Evolutionary conservation across 1,140 invertebrate genomes (phyloP), one percentile per base, ranked within the genome.

Genomic region (Drosophila dunni): DNA sequence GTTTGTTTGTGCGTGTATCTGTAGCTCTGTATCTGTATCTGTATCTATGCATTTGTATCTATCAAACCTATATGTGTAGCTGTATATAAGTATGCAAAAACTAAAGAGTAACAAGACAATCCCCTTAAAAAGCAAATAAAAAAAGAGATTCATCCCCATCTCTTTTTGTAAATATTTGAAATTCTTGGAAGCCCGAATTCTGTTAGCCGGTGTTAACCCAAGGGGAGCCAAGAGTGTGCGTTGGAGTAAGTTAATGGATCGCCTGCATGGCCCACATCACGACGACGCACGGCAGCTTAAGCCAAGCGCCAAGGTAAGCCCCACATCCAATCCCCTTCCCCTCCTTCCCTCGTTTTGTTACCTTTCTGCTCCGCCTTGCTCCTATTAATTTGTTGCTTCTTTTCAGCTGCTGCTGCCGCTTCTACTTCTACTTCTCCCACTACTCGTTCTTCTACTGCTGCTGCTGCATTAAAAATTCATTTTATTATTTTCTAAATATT

Each of bases 231-330:
- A 40, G 53, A 38, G 53, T 20, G 61, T 24, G 68, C 36, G 63
- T 82, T 61, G 75, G 67, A 86, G 75, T 82, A 75, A 70, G 82
- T 81, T 81, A 88, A 91, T 91, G 90, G 80, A 91, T 90, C 65
- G 76, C 78, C 88, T 91, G 90, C 72, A 91, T 91, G 90, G 90
- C 90, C 78, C 90, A 91, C 90, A 86, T 86, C 76, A 86, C 83
- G 69, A 88, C 90, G 80, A 88, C 90, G 74, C 80, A 91, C 82
- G 90, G 90, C 83, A 91, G 83, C 86, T 91, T 91, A 85, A 91
- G 90, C 71, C 90, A 91, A 91, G 90, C 85, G 83, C 90, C 90
- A 75, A 91, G 90, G 90, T 91, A 91, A 91, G 89, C 61, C 40
- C 40, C 11, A 13, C 4, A 50, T 53, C 40, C 51, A 45, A 7